Percentiles rank a stretch among this genome's conserved stretches.
Conservation (phyloP, 2,888 invertebrate species). For the Creontiades dilutus region DNA sequence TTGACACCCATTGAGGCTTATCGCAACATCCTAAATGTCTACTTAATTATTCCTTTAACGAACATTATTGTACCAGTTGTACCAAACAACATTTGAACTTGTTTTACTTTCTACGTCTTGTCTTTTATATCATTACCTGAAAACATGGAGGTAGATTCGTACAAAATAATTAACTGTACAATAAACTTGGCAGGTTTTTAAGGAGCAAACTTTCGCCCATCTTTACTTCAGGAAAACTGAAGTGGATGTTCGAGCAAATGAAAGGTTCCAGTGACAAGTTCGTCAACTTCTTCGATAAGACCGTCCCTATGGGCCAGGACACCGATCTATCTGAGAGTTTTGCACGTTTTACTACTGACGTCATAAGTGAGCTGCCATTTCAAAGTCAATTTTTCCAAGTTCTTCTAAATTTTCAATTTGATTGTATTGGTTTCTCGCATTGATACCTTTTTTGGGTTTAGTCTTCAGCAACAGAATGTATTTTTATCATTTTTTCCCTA, state of each 20-base stretch:
- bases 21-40: no score
- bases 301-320: neutral
- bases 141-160: no score
- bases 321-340: neutral
- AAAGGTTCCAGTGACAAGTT: conserved; percentile 32
- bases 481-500: neutral
- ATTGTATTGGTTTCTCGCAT: no score
- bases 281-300: neutral
- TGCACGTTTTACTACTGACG: neutral
- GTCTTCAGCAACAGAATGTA: neutral
- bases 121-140: no score
- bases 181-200: neutral
- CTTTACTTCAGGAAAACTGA: conserved; percentile 57
- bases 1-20: no score
- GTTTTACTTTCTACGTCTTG: no score
- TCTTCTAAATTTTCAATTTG: no score
- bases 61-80: no score
- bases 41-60: no score
- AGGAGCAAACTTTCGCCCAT: conserved; percentile 48
- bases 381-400: neutral
- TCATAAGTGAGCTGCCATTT: neutral
- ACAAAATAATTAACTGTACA: no score
- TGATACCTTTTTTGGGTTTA: no score
- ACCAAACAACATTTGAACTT: no score
- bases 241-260: conserved; percentile 65